A percentile compares a stretch with the other conserved stretches of the same genome.
Conservation (phyloP, 35 echinoderm and acorn worm species). For the Apostichopus californicus region DNA sequence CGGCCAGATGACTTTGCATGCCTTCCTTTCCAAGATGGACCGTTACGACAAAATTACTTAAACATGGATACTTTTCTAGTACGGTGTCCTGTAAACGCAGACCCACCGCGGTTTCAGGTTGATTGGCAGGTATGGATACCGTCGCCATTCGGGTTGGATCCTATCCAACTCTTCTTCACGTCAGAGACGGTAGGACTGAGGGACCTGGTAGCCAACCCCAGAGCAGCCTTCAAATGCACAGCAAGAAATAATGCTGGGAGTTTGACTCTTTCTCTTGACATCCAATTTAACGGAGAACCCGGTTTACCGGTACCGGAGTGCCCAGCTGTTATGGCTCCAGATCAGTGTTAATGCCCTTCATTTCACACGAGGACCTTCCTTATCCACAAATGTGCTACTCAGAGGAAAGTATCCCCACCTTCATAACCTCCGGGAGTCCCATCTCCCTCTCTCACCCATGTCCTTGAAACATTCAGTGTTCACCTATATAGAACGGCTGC, state of each 20-base stretch:
- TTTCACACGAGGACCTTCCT: too few relatives aligned
- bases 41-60: conserved; percentile 18
- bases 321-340: not conserved
- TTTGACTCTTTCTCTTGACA: not conserved
- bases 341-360: not conserved
- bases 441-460: too few relatives aligned
- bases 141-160: not conserved
- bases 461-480: too few relatives aligned
- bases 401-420: too few relatives aligned
- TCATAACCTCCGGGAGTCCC: too few relatives aligned
- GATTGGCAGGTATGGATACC: conserved; percentile 31
- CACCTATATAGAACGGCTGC: too few relatives aligned
- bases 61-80: conserved; percentile 43
- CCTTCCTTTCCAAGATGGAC: conserved; percentile 19
- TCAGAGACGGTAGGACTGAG: conserved; percentile 35
- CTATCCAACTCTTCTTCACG: conserved; percentile 35
- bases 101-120: not conserved
- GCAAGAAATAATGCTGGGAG: conserved; percentile 37
- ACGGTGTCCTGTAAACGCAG: conserved; percentile 21
- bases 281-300: not conserved
- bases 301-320: conserved; percentile 29
- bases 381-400: too few relatives aligned
- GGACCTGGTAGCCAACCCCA: not conserved
- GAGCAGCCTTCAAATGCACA: conserved; percentile 32
- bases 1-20: conserved; percentile 1